These are phyloP conservation scores for Pyralis farinalis DNA, from an alignment of 2,888 invertebrate species.

Conservation along the genomic window DNA sequence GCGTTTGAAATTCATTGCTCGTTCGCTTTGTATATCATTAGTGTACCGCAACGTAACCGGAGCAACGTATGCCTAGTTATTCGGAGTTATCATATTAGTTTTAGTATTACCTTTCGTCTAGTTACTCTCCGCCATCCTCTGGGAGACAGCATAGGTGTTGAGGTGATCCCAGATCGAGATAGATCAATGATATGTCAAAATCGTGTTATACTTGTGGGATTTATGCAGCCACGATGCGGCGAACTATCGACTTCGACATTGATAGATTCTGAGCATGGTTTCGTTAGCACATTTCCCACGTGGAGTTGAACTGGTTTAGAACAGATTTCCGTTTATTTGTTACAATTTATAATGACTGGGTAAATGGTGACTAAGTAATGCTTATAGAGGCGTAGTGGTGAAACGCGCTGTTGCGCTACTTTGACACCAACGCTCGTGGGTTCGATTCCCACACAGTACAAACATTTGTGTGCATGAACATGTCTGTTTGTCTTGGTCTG, in stretches of 20 bases:
- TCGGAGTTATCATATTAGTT: neutral
- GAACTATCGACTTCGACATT: constrained; percentile 62
- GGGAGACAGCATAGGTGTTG: constrained; percentile 61
- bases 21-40: neutral
- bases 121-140: constrained; percentile 41
- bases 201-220: constrained; percentile 71
- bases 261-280: constrained; percentile 58
- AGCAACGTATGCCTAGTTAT: constrained; percentile 16
- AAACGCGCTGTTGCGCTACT: too few species aligned
- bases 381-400: too few species aligned
- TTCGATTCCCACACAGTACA: too few species aligned
- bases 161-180: constrained; percentile 60
- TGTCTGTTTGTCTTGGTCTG: too few species aligned
- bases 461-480: too few species aligned
- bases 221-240: constrained; percentile 53
- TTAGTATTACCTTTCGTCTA: constrained; percentile 30
- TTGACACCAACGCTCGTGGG: too few species aligned
- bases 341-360: too few species aligned
- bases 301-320: constrained; percentile 24
- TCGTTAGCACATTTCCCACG: constrained; percentile 32
- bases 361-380: too few species aligned
- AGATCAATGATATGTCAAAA: constrained; percentile 78
- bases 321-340: too few species aligned
- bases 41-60: neutral
- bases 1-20: constrained; percentile 23